Conservation (phyloP, 2,888 invertebrate genomes). For the Stenolophus ochropezus region DNA sequence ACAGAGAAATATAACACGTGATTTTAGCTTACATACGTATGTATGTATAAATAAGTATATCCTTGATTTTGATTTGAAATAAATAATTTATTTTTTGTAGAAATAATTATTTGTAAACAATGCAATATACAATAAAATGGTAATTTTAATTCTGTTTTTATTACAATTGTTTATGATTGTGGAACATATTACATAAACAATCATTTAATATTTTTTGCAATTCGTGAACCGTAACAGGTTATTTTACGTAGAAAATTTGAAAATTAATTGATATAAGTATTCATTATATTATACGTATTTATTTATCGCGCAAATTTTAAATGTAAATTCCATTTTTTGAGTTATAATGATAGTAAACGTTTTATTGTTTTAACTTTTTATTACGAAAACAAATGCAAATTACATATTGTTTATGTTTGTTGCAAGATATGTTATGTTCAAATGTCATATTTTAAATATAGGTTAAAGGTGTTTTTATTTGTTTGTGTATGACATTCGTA, state of each 20-base stretch:
- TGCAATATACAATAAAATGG: background rate
- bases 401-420: too few species aligned
- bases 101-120: conserved; percentile 2
- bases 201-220: background rate
- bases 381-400: too few species aligned
- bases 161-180: conserved; percentile 4
- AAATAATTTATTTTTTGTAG: background rate
- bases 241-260: conserved; percentile 9
- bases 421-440: too few species aligned
- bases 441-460: too few species aligned
- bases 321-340: too few species aligned
- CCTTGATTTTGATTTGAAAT: conserved; percentile 10
- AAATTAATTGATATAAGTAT: conserved; percentile 16
- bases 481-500: too few species aligned
- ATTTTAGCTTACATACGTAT: too few species aligned
- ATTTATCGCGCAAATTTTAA: background rate
- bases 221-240: conserved; percentile 33
- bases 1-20: too few species aligned
- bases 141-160: background rate
- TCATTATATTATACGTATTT: conserved; percentile 3
- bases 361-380: too few species aligned
- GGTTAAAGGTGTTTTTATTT: too few species aligned
- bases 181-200: conserved; percentile 11
- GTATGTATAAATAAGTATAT: background rate
- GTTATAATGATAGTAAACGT: too few species aligned